These are phyloP conservation scores for Rhinatrema bivittatum DNA, from an alignment of 2,797 vertebrate genomes.

Conservation along the genomic window DNA sequence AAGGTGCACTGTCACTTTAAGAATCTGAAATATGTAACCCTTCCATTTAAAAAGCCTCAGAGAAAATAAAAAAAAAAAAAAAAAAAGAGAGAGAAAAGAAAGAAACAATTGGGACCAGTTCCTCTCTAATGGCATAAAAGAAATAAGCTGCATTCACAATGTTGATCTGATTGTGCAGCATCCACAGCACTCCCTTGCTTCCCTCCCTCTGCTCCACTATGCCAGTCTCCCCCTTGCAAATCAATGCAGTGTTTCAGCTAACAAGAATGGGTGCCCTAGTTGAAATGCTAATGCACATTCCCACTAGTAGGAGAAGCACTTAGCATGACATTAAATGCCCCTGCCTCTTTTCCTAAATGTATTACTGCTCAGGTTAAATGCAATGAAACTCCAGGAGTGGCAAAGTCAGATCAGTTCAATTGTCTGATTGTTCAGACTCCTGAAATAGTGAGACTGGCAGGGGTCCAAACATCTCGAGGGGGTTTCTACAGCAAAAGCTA, in stretches of 20 bases:
- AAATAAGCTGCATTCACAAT: conserved; percentile 38
- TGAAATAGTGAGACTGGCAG: conserved; percentile 54
- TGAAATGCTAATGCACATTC: conserved; percentile 41
- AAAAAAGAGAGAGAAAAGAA: conserved; percentile 20
- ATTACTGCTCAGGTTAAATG: conserved; percentile 62
- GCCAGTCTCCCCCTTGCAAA: conserved; percentile 45
- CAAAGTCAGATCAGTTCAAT: conserved; percentile 71
- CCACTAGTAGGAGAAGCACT: conserved; percentile 54
- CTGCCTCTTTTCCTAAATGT: conserved; percentile 28
- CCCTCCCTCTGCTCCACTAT: too few relatives aligned
- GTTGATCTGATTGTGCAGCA: conserved; percentile 46
- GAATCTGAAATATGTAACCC: background rate
- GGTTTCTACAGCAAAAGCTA: conserved; percentile 53
- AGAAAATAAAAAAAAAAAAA: conserved; percentile 26
- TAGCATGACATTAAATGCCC: conserved; percentile 47
- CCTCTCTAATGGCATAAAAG: conserved; percentile 30
- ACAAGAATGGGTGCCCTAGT: conserved; percentile 64
- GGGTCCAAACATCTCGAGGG: conserved; percentile 60
- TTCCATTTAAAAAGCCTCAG: conserved; percentile 29
- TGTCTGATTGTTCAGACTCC: conserved; percentile 66
- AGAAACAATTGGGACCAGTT: conserved; percentile 26
- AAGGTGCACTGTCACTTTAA: too few relatives aligned
- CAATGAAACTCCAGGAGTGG: conserved; percentile 69
- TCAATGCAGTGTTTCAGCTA: conserved; percentile 58
- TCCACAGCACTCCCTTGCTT: too few relatives aligned